These are phyloP conservation scores for Zonitis immaculata DNA, from an alignment of 2,888 invertebrate species.

Conservation along the genomic window DNA sequence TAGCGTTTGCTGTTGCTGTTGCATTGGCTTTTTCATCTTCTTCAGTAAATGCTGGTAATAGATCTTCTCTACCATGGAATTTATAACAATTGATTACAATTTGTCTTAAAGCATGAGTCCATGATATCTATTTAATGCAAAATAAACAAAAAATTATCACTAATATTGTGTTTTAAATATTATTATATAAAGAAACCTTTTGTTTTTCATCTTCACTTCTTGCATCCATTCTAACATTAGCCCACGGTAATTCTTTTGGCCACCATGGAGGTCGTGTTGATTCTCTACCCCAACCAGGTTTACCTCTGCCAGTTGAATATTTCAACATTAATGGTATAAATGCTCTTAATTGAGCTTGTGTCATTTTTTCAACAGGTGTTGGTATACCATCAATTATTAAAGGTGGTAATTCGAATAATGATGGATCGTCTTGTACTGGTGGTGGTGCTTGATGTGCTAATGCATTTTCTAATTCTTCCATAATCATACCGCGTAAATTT, in stretches of 20 bases:
- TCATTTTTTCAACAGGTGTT: slow-evolving; percentile 98
- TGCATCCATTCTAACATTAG: slow-evolving; percentile 96
- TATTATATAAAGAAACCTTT: slow-evolving; percentile 62
- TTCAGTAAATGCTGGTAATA: slow-evolving; percentile 90
- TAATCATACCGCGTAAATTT: slow-evolving; percentile 83
- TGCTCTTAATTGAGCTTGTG: slow-evolving; percentile 92
- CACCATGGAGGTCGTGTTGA: slow-evolving; percentile 96
- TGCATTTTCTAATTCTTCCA: slow-evolving; percentile 92
- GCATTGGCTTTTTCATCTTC: slow-evolving; percentile 76
- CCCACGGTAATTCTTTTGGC: slow-evolving; percentile 98
- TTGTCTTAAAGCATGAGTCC: slow-evolving; percentile 95
- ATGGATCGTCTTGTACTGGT: slow-evolving; percentile 81
- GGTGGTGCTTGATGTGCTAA: slow-evolving; percentile 90
- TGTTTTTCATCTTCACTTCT: slow-evolving; percentile 95
- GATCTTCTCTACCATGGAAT: slow-evolving; percentile 93
- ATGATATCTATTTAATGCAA: slow-evolving; percentile 71
- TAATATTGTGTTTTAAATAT: not conserved
- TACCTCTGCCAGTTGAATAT: slow-evolving; percentile 93
- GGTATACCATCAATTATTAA: slow-evolving; percentile 96
- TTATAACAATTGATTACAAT: slow-evolving; percentile 98
- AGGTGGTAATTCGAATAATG: slow-evolving; percentile 91
- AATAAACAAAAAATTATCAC: not conserved
- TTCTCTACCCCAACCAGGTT: slow-evolving; percentile 97
- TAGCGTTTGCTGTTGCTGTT: slow-evolving; percentile 53
- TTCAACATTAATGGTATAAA: slow-evolving; percentile 98